Base-by-base conservation (phyloP, 2,113 vertebrate species). In the Mohoua ochrocephala region DNA sequence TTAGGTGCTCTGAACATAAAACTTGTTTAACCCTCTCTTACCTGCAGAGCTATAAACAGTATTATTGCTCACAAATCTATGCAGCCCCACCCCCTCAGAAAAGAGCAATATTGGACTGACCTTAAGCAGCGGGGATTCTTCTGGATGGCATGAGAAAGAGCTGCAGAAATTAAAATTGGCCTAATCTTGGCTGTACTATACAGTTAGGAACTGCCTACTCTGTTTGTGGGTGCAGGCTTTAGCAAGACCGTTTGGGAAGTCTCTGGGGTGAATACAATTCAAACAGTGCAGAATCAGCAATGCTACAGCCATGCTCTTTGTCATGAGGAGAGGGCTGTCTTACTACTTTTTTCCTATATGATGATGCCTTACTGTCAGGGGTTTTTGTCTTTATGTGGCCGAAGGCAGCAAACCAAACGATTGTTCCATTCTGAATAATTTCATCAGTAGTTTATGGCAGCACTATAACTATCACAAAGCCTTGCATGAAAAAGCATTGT, bases 21-120 rank as follows among this genome's bases (percentile, higher is more conserved):
- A 88, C 73, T 81, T 75, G 6, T 89, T 96, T 97, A 97, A 97
- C 95, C 87, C 95, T 74, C 10, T 96, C 79, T 84, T 95, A 82
- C 88, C 92, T 84, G 73, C 41, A 71, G 20, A 39, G 20, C 68
- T 70, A 19, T 64, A 53, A 92, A 84, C 26, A 21, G 21, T 65
- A 42, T 80, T 65, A 47, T 47, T 81, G 69, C 56, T 84, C 41
- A 71, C 63, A 91, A 63, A 92, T 42, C 22, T 71, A 13, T 75
- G 68, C 79, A 94, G 49, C 15, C 19, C 7, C 19, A 15, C 8
- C 22, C 21, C 22, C 22, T 14, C 20, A 1, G 18, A 60, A 44
- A n/a, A 64, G 20, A 6, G 33, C 26, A 12, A 3, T 17, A n/a
- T 90, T 74, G 86, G 27, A 47, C 39, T 76, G 75, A 70, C 19